Evolutionary conservation across 2,113 vertebrate species (phyloP).

Genomic region (Actenoides lindsayi): DNA sequence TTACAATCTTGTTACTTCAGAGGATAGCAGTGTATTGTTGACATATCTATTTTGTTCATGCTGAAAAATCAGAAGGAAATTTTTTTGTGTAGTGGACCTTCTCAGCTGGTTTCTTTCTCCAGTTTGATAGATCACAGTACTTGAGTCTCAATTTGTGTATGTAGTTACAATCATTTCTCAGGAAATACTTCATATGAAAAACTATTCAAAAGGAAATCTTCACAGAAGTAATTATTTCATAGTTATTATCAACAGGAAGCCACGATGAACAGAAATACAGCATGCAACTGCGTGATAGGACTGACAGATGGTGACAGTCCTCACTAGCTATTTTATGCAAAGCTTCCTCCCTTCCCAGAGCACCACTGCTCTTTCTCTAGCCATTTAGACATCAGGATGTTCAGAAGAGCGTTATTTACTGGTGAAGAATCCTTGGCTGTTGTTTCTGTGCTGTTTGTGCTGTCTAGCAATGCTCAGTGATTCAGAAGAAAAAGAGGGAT

Average conservation of each 20-base stretch:
- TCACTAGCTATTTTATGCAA: background rate
- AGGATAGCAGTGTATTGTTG: background rate
- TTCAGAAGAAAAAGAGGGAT: background rate
- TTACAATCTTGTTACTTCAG: background rate
- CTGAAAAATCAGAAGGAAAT: background rate
- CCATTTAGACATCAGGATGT: background rate
- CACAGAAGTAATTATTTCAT: background rate
- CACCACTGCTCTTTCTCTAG: background rate
- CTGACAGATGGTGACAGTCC: background rate
- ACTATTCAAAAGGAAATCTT: background rate
- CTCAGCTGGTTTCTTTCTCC: background rate
- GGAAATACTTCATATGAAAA: background rate
- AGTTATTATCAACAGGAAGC: background rate
- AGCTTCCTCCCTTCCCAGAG: background rate
- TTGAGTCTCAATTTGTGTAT: background rate
- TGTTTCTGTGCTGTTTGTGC: background rate
- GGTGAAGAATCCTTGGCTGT: background rate
- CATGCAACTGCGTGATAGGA: background rate
- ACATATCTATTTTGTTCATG: background rate
- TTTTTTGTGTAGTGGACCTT: background rate
- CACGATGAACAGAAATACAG: background rate
- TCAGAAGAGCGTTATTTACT: background rate
- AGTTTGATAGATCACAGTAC: background rate
- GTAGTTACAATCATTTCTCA: background rate
- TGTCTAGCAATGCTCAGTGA: background rate